Conservation (phyloP, 2,888 invertebrate species). For the Lasioglossum lativentre region DNA sequence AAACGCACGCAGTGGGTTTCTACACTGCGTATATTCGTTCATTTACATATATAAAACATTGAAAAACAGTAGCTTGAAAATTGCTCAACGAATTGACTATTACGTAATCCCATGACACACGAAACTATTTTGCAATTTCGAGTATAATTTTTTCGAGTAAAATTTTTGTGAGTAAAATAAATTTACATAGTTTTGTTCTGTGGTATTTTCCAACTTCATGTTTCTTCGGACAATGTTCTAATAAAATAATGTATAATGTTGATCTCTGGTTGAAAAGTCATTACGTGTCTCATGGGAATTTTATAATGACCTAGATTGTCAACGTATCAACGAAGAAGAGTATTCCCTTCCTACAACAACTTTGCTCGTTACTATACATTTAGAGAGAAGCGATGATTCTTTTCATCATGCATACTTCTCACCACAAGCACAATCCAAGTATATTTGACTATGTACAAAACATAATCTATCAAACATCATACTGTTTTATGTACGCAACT, state of each 20-base stretch:
- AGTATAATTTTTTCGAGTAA: too few relatives aligned
- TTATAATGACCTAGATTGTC: not conserved
- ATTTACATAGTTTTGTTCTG: not conserved
- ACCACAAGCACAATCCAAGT: not conserved
- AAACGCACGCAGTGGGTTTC: not conserved
- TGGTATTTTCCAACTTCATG: not conserved
- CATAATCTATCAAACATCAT: not conserved
- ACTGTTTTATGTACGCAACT: not conserved
- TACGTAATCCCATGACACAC: not conserved
- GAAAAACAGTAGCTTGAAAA: not conserved
- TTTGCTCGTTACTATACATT: not conserved
- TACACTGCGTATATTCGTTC: not conserved
- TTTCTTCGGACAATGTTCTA: rapidly evolving
- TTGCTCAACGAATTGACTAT: not conserved
- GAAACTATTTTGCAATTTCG: not conserved
- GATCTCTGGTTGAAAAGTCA: not conserved
- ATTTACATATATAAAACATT: not conserved
- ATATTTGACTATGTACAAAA: not conserved
- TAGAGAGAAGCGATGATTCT: not conserved
- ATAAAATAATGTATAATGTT: not conserved
- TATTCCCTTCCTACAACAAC: not conserved
- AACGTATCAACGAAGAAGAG: not conserved
- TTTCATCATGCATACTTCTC: not conserved
- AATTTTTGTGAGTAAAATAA: too few relatives aligned
- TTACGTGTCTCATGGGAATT: not conserved